A percentile compares a stretch with the other conserved stretches of the same genome.
Conservation (phyloP, 2,888 invertebrate genomes). For the Philereme transversata region DNA sequence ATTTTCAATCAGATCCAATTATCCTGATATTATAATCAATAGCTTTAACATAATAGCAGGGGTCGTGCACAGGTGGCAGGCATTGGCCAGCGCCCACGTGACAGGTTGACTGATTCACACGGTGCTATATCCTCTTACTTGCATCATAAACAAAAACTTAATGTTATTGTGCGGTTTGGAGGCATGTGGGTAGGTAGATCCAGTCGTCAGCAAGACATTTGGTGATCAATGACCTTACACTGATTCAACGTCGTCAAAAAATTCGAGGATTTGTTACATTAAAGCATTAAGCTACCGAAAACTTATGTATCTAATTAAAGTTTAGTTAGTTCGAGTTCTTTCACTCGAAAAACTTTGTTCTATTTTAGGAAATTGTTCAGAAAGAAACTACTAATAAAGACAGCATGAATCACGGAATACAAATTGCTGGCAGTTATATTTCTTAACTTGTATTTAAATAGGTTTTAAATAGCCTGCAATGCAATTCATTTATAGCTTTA, state of each 20-base stretch:
- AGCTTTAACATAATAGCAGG: background rate
- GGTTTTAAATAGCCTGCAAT: constrained; percentile 37
- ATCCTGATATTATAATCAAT: constrained; percentile 1
- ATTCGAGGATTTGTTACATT: background rate
- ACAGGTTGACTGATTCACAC: constrained; percentile 50
- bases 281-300: constrained; percentile 7
- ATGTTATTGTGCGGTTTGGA: constrained; percentile 32
- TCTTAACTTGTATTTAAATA: constrained; percentile 34
- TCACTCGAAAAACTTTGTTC: constrained; percentile 3
- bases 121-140: constrained; percentile 48
- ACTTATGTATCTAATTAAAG: constrained; percentile 5
- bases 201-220: constrained; percentile 25
- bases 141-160: constrained; percentile 50
- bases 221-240: constrained; percentile 40
- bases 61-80: constrained; percentile 31
- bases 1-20: background rate
- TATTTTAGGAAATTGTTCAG: constrained; percentile 9
- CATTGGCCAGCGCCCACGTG: constrained; percentile 51
- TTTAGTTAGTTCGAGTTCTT: constrained; percentile 6
- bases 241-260: constrained; percentile 13
- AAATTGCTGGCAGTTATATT: constrained; percentile 5
- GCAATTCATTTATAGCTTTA: constrained; percentile 38
- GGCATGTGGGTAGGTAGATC: constrained; percentile 45
- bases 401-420: constrained; percentile 16
- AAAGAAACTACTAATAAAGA: constrained; percentile 21